Conservation (phyloP, 64 coral and sea anemone species). For the Montipora foliosa region DNA sequence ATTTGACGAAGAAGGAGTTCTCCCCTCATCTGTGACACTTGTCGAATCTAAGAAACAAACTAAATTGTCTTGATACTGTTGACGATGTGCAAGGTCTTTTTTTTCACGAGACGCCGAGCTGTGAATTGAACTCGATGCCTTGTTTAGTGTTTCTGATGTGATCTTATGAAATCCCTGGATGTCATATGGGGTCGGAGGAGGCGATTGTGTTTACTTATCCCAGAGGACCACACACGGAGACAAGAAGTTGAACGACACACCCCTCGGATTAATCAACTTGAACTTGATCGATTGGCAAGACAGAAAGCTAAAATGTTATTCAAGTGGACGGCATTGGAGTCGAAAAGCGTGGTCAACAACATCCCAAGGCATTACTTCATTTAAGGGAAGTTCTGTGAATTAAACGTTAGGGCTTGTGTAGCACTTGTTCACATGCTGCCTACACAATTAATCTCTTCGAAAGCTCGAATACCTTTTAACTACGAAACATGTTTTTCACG, state of each 20-base stretch:
- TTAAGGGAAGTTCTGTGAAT: too few relatives aligned
- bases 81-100: neutral
- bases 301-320: constrained; percentile 51
- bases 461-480: neutral
- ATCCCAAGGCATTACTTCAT: neutral
- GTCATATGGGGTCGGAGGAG: constrained; percentile 16
- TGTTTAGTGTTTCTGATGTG: constrained; percentile 36
- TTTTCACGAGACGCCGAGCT: neutral
- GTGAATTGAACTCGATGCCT: constrained; percentile 6
- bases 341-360: neutral
- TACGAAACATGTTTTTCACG: neutral
- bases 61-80: constrained; percentile 7
- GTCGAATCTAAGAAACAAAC: constrained; percentile 20
- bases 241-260: constrained; percentile 41
- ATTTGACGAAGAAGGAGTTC: constrained; percentile 1
- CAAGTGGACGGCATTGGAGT: constrained; percentile 15
- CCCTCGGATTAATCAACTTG: constrained; percentile 52
- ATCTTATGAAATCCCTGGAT: constrained; percentile 8
- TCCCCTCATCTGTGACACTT: constrained; percentile 9
- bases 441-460: neutral
- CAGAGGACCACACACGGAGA: constrained; percentile 35
- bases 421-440: neutral
- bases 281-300: constrained; percentile 34
- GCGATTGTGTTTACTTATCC: constrained; percentile 53
- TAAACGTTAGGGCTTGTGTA: too few relatives aligned